Conservation (phyloP, 2,888 invertebrate genomes). For the Esperia sulphurella region DNA sequence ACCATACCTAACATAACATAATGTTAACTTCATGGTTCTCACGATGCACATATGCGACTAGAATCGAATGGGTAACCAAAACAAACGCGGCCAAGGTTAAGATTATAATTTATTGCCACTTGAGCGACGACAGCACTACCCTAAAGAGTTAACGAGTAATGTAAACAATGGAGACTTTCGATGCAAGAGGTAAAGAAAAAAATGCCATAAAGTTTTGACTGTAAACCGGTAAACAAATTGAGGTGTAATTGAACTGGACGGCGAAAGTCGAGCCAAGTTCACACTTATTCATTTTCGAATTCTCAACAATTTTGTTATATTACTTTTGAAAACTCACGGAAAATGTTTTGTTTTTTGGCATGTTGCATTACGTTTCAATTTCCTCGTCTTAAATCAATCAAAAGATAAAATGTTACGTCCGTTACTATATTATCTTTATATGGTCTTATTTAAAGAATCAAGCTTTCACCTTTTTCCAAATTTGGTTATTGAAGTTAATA, state of each 20-base stretch:
- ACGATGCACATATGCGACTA: constrained; percentile 62
- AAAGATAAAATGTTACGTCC: no score
- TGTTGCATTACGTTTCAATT: not conserved
- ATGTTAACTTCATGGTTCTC: constrained; percentile 46
- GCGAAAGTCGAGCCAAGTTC: constrained; percentile 31
- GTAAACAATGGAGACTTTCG: constrained; percentile 57
- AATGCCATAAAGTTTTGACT: constrained; percentile 21
- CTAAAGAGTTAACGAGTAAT: constrained; percentile 47
- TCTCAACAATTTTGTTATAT: no score
- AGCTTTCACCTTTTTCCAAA: constrained; percentile 11
- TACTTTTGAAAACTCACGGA: no score
- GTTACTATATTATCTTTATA: no score
- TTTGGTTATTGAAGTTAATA: constrained; percentile 16
- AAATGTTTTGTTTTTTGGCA: no score
- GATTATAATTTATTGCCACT: constrained; percentile 74
- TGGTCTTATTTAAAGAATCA: constrained; percentile 7
- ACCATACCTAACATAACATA: constrained; percentile 29
- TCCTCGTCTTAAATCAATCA: not conserved
- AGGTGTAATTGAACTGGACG: constrained; percentile 31
- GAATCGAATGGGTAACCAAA: constrained; percentile 55
- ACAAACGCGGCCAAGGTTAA: constrained; percentile 72
- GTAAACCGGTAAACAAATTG: constrained; percentile 22
- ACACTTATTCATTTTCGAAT: no score
- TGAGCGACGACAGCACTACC: constrained; percentile 55
- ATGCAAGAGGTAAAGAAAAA: constrained; percentile 20